Percentiles rank a stretch among this genome's conserved stretches.
These are phyloP conservation scores for Microcebus lehilahytsara DNA, from an alignment of 2,113 vertebrate species.

Conservation along the genomic window DNA sequence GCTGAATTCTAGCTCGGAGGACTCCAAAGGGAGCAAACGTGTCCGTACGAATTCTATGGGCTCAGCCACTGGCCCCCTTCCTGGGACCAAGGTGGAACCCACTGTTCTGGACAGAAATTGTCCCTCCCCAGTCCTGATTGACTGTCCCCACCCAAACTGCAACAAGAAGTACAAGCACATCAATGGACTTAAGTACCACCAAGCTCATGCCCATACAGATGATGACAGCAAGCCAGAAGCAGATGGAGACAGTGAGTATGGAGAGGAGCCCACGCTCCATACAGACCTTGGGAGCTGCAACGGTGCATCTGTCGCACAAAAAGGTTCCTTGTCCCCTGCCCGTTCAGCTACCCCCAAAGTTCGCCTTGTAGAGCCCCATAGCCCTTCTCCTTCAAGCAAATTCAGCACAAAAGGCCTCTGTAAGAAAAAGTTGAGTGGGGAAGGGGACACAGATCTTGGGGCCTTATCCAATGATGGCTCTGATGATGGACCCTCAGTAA, in stretches of 20 bases:
- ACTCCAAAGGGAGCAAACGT: constrained; percentile 98
- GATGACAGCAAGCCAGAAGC: constrained; percentile 95
- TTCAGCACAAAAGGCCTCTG: constrained; percentile 90
- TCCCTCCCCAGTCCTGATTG: constrained; percentile 96
- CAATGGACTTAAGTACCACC: constrained; percentile 98
- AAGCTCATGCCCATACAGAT: constrained; percentile 97
- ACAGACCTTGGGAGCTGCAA: constrained; percentile 93
- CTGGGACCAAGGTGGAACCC: constrained; percentile 90
- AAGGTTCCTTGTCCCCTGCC: constrained; percentile 96
- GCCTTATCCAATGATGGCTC: constrained; percentile 91
- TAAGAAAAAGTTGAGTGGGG: constrained; percentile 92
- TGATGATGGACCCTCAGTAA: constrained; percentile 93
- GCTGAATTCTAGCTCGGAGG: constrained; percentile 99
- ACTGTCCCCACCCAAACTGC: constrained; percentile 98
- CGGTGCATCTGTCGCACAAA: constrained; percentile 90
- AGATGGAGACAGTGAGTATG: constrained; percentile 95
- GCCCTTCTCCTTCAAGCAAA: constrained; percentile 95
- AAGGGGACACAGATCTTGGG: constrained; percentile 90
- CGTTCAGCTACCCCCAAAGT: constrained; percentile 96
- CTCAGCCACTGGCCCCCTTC: constrained; percentile 80
- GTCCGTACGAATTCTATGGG: constrained; percentile 96
- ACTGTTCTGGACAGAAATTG: constrained; percentile 92
- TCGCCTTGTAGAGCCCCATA: constrained; percentile 94
- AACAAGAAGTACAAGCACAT: constrained; percentile 99
- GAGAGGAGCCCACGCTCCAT: constrained; percentile 93